These are phyloP conservation scores for Siphonodentalium dalli DNA, from an alignment of 2,888 invertebrate genomes.

Conservation along the genomic window DNA sequence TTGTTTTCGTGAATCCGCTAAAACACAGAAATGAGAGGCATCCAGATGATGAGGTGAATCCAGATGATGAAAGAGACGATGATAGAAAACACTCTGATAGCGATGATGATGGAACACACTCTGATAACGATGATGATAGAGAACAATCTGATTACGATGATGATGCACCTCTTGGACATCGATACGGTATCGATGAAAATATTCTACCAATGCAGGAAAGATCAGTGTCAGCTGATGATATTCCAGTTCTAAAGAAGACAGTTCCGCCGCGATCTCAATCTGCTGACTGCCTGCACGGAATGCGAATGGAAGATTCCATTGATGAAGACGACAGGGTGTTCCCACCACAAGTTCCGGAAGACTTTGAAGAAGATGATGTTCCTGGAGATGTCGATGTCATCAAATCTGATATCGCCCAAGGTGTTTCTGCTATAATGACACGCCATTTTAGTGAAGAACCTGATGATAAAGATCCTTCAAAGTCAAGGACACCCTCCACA, in stretches of 20 bases:
- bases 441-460: too few species aligned
- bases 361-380: not conserved
- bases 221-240: conserved; percentile 45
- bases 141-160: conserved; percentile 25
- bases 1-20: conserved; percentile 43
- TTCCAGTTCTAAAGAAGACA: conserved; percentile 23
- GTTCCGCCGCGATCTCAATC: conserved; percentile 38
- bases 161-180: conserved; percentile 33
- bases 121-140: not conserved
- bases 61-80: not conserved
- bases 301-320: conserved; percentile 24
- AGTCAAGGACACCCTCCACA: too few species aligned
- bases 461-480: too few species aligned
- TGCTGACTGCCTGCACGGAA: conserved; percentile 39
- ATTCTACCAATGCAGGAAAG: conserved; percentile 38
- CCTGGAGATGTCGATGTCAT: not conserved
- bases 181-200: conserved; percentile 41
- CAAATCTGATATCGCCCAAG: conserved; percentile 2
- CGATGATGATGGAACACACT: not conserved
- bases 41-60: conserved; percentile 1
- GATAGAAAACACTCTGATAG: not conserved
- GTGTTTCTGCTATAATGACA: too few species aligned
- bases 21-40: not conserved
- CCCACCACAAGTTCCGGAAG: conserved; percentile 31
- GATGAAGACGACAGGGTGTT: conserved; percentile 44